A percentile compares a stretch with the other conserved stretches of the same genome.
Conservation (phyloP, 1,140 invertebrate genomes). For the Danaus melanippus region DNA sequence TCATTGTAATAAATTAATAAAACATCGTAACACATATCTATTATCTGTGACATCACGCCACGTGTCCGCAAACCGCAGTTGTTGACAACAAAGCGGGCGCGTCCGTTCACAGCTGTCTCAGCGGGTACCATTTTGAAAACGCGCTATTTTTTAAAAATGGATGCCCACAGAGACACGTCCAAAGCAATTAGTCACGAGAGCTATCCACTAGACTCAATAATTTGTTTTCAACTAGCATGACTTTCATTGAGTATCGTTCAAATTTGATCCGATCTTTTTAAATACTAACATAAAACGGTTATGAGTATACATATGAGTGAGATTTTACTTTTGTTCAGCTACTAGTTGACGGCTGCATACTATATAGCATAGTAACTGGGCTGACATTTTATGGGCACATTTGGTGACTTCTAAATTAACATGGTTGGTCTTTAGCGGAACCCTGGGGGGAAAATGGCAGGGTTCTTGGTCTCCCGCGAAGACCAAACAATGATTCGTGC, state of each 20-base stretch:
- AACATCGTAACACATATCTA: no score
- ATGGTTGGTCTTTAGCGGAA: conserved; percentile 62
- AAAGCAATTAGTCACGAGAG: conserved; percentile 45
- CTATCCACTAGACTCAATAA: conserved; percentile 30
- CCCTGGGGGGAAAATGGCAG: conserved; percentile 62
- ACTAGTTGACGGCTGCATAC: conserved; percentile 10
- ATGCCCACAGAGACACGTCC: conserved; percentile 45
- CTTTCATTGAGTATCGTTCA: conserved; percentile 5
- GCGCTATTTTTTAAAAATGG: conserved; percentile 36
- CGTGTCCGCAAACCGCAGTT: conserved; percentile 14
- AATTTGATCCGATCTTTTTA: background rate
- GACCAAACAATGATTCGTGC: conserved; percentile 49
- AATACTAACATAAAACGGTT: conserved; percentile 1
- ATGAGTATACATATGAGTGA: conserved; percentile 1
- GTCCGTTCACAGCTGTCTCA: conserved; percentile 30
- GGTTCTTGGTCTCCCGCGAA: conserved; percentile 59
- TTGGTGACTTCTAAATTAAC: conserved; percentile 59
- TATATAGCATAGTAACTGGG: conserved; percentile 31
- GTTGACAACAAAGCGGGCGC: conserved; percentile 24
- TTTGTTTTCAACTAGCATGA: conserved; percentile 39
- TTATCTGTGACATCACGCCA: conserved; percentile 1
- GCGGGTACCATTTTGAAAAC: conserved; percentile 34
- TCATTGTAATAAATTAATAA: no score
- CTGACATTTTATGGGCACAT: conserved; percentile 46
- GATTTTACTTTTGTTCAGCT: background rate